A percentile compares a stretch with the other conserved stretches of the same genome.
Conservation (phyloP, 2,797 vertebrate genomes). For the Bryconaethiops microstoma region DNA sequence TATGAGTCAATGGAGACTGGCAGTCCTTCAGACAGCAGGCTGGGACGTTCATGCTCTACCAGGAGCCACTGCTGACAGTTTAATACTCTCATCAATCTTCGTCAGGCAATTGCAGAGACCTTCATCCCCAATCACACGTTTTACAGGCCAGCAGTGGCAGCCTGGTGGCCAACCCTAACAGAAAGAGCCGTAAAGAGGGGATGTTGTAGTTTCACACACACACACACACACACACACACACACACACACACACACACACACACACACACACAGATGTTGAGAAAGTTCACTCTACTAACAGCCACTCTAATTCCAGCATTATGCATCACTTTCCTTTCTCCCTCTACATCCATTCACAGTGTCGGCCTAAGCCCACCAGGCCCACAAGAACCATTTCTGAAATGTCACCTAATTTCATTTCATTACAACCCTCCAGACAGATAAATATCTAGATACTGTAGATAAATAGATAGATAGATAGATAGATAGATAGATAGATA, state of each 20-base stretch:
- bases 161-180: not conserved
- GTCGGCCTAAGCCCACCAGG: not conserved
- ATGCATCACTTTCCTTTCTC: not conserved
- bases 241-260: too few species aligned
- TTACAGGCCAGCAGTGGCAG: constrained; percentile 27
- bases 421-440: too few species aligned
- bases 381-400: too few species aligned
- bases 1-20: constrained; percentile 67
- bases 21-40: constrained; percentile 63
- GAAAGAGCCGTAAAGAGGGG: not conserved
- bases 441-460: too few species aligned
- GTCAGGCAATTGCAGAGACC: constrained; percentile 54
- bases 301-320: not conserved
- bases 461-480: too few species aligned
- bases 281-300: not conserved
- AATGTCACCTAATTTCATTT: too few species aligned
- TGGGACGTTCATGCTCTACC: constrained; percentile 29
- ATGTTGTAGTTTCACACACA: not conserved
- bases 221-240: too few species aligned
- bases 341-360: not conserved
- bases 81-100: constrained; percentile 75
- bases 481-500: too few species aligned
- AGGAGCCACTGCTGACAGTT: constrained; percentile 64
- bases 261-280: not conserved
- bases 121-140: constrained; percentile 45